Evolutionary conservation across 2,113 vertebrate species (phyloP).

Genomic region (Hiodon tergisus): DNA sequence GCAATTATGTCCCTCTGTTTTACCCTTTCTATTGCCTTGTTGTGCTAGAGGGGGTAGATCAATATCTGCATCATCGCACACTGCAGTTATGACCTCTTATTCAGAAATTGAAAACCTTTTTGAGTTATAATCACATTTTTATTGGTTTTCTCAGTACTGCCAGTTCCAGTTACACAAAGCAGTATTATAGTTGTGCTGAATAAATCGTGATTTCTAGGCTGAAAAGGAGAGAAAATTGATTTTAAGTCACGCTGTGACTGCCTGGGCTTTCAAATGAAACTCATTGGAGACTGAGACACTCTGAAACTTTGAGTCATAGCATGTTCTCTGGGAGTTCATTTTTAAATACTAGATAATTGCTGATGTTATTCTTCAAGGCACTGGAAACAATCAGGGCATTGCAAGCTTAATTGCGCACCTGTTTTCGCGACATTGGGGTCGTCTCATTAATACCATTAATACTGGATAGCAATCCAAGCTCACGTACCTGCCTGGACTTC

Average conservation of each 20-base stretch:
- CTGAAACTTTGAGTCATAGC: background rate
- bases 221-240: background rate
- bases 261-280: constrained; percentile 3
- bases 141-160: constrained; percentile 1
- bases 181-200: background rate
- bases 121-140: background rate
- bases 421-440: background rate
- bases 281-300: background rate
- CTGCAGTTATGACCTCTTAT: background rate
- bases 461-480: background rate
- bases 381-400: background rate
- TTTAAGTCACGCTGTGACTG: background rate
- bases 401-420: background rate
- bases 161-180: constrained; percentile 2
- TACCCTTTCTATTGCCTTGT: background rate
- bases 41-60: constrained; percentile 1
- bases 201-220: background rate
- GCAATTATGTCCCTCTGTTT: background rate
- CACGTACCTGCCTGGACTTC: background rate
- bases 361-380: background rate
- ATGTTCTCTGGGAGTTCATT: background rate
- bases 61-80: background rate
- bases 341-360: background rate
- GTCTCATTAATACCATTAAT: background rate
- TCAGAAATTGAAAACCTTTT: background rate